These are phyloP conservation scores for Pithecia hirsuta DNA, from an alignment of 2,797 vertebrate species.

Conservation along the genomic window DNA sequence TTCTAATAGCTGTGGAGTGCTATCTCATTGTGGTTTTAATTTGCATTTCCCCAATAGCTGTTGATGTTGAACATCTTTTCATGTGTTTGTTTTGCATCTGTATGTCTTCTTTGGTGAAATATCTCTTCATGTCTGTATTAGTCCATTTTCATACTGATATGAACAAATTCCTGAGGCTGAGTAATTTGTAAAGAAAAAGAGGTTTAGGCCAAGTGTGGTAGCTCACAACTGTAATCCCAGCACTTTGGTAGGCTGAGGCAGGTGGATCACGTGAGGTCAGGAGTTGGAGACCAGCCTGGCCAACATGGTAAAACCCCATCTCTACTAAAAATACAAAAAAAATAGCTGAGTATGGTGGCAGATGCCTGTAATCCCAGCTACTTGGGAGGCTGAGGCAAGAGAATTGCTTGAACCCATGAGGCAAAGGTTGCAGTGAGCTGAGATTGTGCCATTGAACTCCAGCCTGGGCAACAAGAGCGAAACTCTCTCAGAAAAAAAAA, in stretches of 20 bases:
- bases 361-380: neutral
- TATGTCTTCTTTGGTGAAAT: neutral
- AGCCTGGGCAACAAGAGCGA: neutral
- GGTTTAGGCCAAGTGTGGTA: neutral
- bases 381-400: neutral
- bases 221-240: neutral
- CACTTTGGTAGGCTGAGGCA: neutral
- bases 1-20: neutral
- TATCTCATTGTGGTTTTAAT: neutral
- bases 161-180: neutral
- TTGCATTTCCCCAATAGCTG: neutral
- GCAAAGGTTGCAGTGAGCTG: neutral
- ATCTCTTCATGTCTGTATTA: neutral
- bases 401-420: neutral
- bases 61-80: neutral
- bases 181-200: neutral
- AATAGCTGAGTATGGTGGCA: neutral
- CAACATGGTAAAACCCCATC: neutral
- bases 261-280: neutral
- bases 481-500: neutral
- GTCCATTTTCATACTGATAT: neutral
- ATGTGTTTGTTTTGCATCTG: neutral
- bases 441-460: neutral
- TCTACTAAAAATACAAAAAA: neutral
- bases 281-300: neutral